Conservation (phyloP, 2,113 vertebrate species). For the Xyrauchen texanus region DNA sequence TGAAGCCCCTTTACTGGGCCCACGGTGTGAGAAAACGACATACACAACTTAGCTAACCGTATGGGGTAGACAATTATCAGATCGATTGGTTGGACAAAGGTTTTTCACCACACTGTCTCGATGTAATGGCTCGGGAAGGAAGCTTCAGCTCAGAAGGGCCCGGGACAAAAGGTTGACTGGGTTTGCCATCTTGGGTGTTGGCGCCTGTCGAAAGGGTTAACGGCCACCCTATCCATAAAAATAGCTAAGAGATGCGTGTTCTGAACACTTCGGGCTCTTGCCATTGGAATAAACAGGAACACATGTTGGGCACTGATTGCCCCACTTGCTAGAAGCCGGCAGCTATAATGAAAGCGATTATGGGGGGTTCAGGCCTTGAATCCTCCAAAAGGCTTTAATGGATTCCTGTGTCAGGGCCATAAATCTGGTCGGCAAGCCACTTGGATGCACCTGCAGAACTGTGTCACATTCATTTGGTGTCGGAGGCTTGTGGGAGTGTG, state of each 20-base stretch:
- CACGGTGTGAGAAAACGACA: slow-evolving; percentile 39
- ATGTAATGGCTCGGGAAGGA: too few species aligned
- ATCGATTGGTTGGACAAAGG: neutral
- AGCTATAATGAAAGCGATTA: slow-evolving; percentile 80
- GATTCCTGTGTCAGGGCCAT: slow-evolving; percentile 81
- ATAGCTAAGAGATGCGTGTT: slow-evolving; percentile 71
- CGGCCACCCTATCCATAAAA: slow-evolving; percentile 71
- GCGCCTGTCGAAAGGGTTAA: slow-evolving; percentile 67
- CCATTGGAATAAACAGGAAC: slow-evolving; percentile 76
- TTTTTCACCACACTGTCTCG: neutral
- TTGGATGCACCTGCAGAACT: slow-evolving; percentile 77
- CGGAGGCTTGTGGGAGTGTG: slow-evolving; percentile 23
- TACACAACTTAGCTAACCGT: neutral
- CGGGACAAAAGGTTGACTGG: neutral
- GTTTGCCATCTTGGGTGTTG: neutral
- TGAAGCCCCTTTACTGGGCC: slow-evolving; percentile 44
- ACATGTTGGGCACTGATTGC: slow-evolving; percentile 77
- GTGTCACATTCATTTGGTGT: slow-evolving; percentile 61
- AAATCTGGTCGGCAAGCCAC: slow-evolving; percentile 76
- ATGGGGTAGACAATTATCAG: neutral
- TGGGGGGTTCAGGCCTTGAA: slow-evolving; percentile 73
- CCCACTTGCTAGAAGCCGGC: slow-evolving; percentile 72
- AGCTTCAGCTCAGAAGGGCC: too few species aligned
- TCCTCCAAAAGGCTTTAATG: slow-evolving; percentile 83
- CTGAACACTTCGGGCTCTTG: slow-evolving; percentile 72